Evolutionary conservation across 2,113 vertebrate species (phyloP), one percentile per base, ranked within the genome.

Genomic region (Mobula hypostoma): DNA sequence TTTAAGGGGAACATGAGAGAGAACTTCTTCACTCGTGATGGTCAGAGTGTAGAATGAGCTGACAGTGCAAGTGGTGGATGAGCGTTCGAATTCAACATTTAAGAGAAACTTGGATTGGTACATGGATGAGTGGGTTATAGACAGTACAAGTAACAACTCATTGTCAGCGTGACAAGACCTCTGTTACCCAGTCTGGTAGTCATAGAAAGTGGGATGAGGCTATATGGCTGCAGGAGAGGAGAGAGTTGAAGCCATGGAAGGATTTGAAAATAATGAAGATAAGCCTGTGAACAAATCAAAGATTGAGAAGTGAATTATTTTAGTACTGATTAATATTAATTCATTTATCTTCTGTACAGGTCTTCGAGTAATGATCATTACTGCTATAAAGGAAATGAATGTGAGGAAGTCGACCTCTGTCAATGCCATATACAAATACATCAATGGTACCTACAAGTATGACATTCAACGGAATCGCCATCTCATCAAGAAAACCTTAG

Each of bases 351-450:
- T 96, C 14, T 56, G n/a, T 95, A n/a, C 95, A 99, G 99, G 98
- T 91, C 97, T 99, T 94, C 97, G 98, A 74, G 97, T 98, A 94
- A 99, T 99, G 98, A 97, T 99, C 94, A 95, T 99, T 94, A 96
- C 97, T 77, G 98, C 98, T 66, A 96, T 99, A 94, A 98, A 98
- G 95, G 98, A 99, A 97, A 98, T 98, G 97, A 97, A 97, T 94
- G 97, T 98, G 15, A 98, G 98, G 82, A 99, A 98, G 95, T 98
- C 98, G 92, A 98, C 97, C 91, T 99, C 98, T 0, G 97, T 98
- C 95, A 97, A 98, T 94, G 98, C 98, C 68, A 97, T 99, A 95
- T 98, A 98, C 95, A 97, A 98, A 48, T 98, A 98, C 95, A 97
- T 99, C 95, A 97, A 98, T 74, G 96, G 97, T 94, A 96, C 97